Evolutionary conservation across 2,113 vertebrate species (phyloP).

Genomic region (Rissa tridactyla): DNA sequence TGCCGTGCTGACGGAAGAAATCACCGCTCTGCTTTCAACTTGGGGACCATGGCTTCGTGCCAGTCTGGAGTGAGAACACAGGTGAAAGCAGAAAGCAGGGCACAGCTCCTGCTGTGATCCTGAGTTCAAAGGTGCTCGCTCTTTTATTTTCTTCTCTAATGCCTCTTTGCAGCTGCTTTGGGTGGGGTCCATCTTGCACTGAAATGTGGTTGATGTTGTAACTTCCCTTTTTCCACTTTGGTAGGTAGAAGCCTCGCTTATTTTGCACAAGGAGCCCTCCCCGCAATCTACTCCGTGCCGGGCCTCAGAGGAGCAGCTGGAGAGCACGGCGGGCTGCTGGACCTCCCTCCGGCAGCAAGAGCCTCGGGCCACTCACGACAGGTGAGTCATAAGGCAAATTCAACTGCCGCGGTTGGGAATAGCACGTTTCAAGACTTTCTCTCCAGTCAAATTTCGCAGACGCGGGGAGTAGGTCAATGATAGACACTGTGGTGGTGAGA

Average conservation of each 20-base stretch:
- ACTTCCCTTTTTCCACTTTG: slow-evolving; percentile 44
- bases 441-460: neutral
- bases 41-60: neutral
- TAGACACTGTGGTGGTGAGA: neutral
- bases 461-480: fast-evolving
- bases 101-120: neutral
- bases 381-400: slow-evolving; percentile 12
- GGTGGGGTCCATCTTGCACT: slow-evolving; percentile 38
- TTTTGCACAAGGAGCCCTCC: neutral
- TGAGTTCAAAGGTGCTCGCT: neutral
- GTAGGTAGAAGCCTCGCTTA: slow-evolving; percentile 18
- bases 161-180: neutral
- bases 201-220: slow-evolving; percentile 52
- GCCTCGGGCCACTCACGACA: neutral
- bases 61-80: neutral
- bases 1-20: neutral
- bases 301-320: neutral
- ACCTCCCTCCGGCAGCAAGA: neutral
- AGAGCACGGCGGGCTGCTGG: neutral
- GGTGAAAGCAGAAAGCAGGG: neutral
- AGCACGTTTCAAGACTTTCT: neutral
- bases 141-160: neutral
- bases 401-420: fast-evolving
- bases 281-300: neutral
- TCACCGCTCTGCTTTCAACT: neutral